Percentiles rank a stretch among this genome's conserved stretches.
These are phyloP conservation scores for Nomia melanderi DNA, from an alignment of 1,140 invertebrate species.

Conservation along the genomic window DNA sequence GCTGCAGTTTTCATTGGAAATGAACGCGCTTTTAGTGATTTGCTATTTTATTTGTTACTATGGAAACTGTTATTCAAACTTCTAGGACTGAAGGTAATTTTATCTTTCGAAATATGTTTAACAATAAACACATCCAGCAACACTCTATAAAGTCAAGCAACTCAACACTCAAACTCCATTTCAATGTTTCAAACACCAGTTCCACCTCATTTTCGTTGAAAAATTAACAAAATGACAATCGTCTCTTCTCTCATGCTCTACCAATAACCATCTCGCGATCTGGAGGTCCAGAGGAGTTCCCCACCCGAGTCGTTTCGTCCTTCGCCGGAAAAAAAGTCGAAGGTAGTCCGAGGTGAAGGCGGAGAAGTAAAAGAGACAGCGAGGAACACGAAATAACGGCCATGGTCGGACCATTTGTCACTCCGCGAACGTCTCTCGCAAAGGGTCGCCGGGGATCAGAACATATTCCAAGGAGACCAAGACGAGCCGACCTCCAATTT, in stretches of 20 bases:
- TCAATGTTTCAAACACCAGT: too few relatives aligned
- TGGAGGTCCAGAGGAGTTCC: not conserved
- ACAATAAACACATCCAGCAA: too few relatives aligned
- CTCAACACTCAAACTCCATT: too few relatives aligned
- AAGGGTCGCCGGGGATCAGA: conserved; percentile 62
- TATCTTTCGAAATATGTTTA: too few relatives aligned
- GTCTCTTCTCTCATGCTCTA: not conserved
- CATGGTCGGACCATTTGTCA: conserved; percentile 65
- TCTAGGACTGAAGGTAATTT: too few relatives aligned
- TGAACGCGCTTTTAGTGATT: too few relatives aligned
- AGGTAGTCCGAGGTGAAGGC: not conserved
- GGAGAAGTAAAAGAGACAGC: not conserved
- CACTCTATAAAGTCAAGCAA: too few relatives aligned
- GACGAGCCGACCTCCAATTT: conserved; percentile 66
- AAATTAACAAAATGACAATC: not conserved
- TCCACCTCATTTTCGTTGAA: too few relatives aligned
- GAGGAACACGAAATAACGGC: conserved; percentile 63
- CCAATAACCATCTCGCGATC: not conserved
- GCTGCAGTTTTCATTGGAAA: too few relatives aligned
- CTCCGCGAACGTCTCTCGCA: conserved; percentile 62
- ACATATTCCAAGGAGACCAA: conserved; percentile 64
- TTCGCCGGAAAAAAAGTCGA: not conserved
- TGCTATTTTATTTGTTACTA: too few relatives aligned
- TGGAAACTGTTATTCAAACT: too few relatives aligned
- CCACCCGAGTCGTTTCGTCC: not conserved